Base-by-base conservation (phyloP, 1,140 invertebrate genomes). In the Zaprionus davidi region DNA sequence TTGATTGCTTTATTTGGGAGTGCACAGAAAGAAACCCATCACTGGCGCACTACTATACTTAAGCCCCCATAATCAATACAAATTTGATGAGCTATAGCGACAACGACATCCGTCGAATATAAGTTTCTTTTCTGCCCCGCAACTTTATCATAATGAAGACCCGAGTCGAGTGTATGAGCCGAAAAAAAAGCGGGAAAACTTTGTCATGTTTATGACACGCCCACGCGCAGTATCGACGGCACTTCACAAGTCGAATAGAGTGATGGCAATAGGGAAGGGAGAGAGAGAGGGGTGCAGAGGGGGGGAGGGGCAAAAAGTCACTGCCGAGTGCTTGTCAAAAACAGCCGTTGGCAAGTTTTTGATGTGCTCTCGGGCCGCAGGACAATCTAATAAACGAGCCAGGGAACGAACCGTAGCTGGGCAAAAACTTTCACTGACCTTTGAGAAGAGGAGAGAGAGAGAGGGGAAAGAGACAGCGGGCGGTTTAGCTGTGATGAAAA, bases 311-410 rank as follows among this genome's bases (percentile, higher is more conserved):
- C 20, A 24, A n/a, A 22, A 34, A 26, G 55, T 46, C 11, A 13
- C 3, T 65, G 63, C 22, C 13, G 15, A 38, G n/a, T 46, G 55
- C 77, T 87, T 86, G 83, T 86, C 83, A 87, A 81, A 79, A 82
- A 67, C 83, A 86, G 83, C 81, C 82, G 82, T 46, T 74, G 83
- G 83, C 80, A 86, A 86, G 76, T 86, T 86, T 86, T 82, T 86
- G 83, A 86, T 86, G 83, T 82, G 83, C 76, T 53, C 28, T 56
- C 28, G 69, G 53, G 62, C 81, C 65, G 41, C 51, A 58, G 68
- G 76, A 82, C 83, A 86, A 86, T 87, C 83, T 86, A 87, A 86
- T 86, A 86, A 86, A 86, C 79, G 83, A 87, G 79, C 68, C 57
- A 46, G 17, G n/a, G 41, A 46, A 9, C 66, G 63, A 57, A 60